Evolutionary conservation across 2,888 invertebrate genomes (phyloP).

Genomic region (Phragmatobia fuliginosa): DNA sequence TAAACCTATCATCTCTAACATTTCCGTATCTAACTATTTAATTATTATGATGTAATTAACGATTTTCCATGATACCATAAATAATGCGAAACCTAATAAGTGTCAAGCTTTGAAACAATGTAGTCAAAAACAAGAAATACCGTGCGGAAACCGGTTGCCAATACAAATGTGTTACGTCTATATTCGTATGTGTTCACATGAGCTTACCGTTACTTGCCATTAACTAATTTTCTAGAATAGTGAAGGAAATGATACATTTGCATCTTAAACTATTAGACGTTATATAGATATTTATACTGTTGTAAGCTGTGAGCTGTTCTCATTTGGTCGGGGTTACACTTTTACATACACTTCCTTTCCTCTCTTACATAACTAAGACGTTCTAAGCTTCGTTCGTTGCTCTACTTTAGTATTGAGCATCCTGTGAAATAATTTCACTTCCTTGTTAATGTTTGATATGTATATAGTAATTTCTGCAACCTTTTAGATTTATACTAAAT

Average conservation of each 20-base stretch:
- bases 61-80: slow-evolving; percentile 17
- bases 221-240: slow-evolving; percentile 41
- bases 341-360: not conserved
- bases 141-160: slow-evolving; percentile 43
- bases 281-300: slow-evolving; percentile 7
- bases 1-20: not conserved
- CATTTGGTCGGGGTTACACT: not conserved
- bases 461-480: slow-evolving; percentile 27
- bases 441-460: slow-evolving; percentile 54
- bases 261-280: slow-evolving; percentile 39
- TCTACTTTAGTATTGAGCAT: slow-evolving; percentile 28
- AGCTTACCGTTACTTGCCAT: slow-evolving; percentile 42
- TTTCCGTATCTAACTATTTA: not conserved
- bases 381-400: not conserved
- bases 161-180: slow-evolving; percentile 32
- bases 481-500: not conserved
- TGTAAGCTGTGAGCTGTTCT: slow-evolving; percentile 1
- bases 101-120: slow-evolving; percentile 39
- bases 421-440: slow-evolving; percentile 53
- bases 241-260: slow-evolving; percentile 27
- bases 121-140: slow-evolving; percentile 43
- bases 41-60: slow-evolving; percentile 10
- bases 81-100: slow-evolving; percentile 35
- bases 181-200: slow-evolving; percentile 43
- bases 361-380: slow-evolving; percentile 1